Evolutionary conservation across 1,140 invertebrate species (phyloP).

Genomic region (Paramacrobiotus metropolitanus): DNA sequence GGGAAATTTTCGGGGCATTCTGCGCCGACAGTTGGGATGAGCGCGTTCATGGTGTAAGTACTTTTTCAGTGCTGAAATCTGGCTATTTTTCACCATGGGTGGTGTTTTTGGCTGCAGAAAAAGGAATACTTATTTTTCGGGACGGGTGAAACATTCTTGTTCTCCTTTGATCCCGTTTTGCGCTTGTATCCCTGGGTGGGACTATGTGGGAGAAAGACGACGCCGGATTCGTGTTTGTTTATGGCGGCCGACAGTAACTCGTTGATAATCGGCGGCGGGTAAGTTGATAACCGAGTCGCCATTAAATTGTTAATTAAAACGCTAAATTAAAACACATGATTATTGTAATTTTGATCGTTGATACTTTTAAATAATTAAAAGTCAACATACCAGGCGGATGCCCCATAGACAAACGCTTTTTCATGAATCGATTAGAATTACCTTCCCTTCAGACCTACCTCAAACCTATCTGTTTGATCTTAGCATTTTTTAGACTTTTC

Average conservation of each 20-base stretch:
- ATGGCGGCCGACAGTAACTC: background rate
- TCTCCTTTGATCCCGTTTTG: conserved; percentile 59
- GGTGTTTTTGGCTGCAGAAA: conserved; percentile 27
- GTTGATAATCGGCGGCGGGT: background rate
- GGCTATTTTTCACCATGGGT: background rate
- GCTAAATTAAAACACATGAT: too few relatives aligned
- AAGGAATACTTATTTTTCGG: conserved; percentile 76
- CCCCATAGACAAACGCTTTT: too few relatives aligned
- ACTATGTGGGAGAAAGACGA: conserved; percentile 24
- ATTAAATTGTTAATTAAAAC: too few relatives aligned
- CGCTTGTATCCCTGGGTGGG: conserved; percentile 77
- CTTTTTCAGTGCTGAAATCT: background rate
- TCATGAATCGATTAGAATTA: too few relatives aligned
- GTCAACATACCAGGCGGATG: too few relatives aligned
- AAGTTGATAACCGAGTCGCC: too few relatives aligned
- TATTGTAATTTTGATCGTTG: too few relatives aligned
- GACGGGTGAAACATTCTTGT: conserved; percentile 85
- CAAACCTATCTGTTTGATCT: too few relatives aligned
- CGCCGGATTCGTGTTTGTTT: background rate
- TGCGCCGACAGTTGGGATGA: conserved; percentile 65
- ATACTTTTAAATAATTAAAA: too few relatives aligned
- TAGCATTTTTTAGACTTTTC: too few relatives aligned
- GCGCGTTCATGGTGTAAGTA: conserved; percentile 32
- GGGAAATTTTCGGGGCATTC: conserved; percentile 70
- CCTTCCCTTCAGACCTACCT: too few relatives aligned